Evolutionary conservation across 92 coral and sea anemone species (phyloP), one percentile per base, ranked within the genome.

Genomic region (Pocillopora grandis): DNA sequence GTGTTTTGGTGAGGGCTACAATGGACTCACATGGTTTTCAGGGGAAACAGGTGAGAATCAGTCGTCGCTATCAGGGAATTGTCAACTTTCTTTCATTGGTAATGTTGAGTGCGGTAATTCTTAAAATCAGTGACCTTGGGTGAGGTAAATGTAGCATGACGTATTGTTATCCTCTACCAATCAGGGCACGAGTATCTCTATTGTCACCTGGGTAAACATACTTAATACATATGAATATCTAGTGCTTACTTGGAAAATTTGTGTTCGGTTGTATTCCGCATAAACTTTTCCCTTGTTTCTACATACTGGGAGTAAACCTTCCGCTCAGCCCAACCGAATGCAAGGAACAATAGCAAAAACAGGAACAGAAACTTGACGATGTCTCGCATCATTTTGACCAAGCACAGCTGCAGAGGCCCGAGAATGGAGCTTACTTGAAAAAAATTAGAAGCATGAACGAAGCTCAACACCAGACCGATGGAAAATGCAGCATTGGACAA

Each of bases 381-480:
- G 62, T 95, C 98, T 66, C 81, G 79, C 19, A 89, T 85, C 98
- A 95, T 95, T 65, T 88, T 91, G 42, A 91, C 77, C 33, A 95
- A 81, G 11, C 94, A 95, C 58, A 95, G 86, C 84, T 95, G 97
- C 78, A 95, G 76, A 17, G 98, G 98, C 2, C 98, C 98, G 58
- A 95, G 76, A 2, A 81, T 66, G 37, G 91, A 69, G 68, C 66
- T 92, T 55, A 92, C 96, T 81, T 95, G 98, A 31, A 94, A 83
- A 1, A 88, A 69, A 70, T 92, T 90, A 77, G 95, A 90, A 36
- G 89, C 68, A 62, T 92, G 92, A 71, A 92, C 76, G 75, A 94
- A 87, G 71, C 95, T 88, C 71, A 94, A 84, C 27, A 96, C 82
- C 70, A 84, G 67, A 14, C 91, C 98, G 27, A 94, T 49, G 23